Conservation (phyloP, 2,888 invertebrate species). For the Endotricha flammealis region DNA sequence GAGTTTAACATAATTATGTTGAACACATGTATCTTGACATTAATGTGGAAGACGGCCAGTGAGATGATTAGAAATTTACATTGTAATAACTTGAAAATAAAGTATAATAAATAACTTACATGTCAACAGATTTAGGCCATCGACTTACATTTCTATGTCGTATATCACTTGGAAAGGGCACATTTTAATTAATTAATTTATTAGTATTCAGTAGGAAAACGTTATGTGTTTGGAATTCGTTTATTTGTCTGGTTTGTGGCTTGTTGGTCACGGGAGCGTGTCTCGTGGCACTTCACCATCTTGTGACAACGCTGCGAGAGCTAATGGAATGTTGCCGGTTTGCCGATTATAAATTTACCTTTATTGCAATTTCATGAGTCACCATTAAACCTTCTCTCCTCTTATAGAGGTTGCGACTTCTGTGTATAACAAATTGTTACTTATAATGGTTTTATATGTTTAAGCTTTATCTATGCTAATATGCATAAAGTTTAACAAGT, state of each 20-base stretch:
- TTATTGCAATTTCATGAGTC: constrained; percentile 62
- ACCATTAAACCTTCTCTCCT: constrained; percentile 38
- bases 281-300: constrained; percentile 21
- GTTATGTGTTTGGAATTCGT: constrained; percentile 25
- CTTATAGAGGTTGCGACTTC: too few species aligned
- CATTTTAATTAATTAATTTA: constrained; percentile 12
- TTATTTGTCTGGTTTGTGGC: constrained; percentile 22
- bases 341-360: constrained; percentile 63
- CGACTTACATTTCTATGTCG: constrained; percentile 12
- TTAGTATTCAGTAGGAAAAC: constrained; percentile 17
- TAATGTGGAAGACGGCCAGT: constrained; percentile 36
- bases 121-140: constrained; percentile 32
- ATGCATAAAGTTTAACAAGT: too few species aligned
- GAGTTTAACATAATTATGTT: constrained; percentile 37
- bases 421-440: too few species aligned
- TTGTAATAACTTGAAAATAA: constrained; percentile 30
- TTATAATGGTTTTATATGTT: too few species aligned
- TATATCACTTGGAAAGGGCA: constrained; percentile 10
- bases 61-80: constrained; percentile 30
- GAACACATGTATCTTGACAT: constrained; percentile 24
- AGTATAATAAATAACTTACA: constrained; percentile 33
- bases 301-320: not conserved
- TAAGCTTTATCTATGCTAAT: too few species aligned
- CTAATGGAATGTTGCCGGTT: constrained; percentile 58
- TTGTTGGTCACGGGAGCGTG: constrained; percentile 28